A percentile compares a stretch with the other conserved stretches of the same genome.
Evolutionary conservation across 2,113 vertebrate species (phyloP).

Genomic region (Struthidea cinerea): DNA sequence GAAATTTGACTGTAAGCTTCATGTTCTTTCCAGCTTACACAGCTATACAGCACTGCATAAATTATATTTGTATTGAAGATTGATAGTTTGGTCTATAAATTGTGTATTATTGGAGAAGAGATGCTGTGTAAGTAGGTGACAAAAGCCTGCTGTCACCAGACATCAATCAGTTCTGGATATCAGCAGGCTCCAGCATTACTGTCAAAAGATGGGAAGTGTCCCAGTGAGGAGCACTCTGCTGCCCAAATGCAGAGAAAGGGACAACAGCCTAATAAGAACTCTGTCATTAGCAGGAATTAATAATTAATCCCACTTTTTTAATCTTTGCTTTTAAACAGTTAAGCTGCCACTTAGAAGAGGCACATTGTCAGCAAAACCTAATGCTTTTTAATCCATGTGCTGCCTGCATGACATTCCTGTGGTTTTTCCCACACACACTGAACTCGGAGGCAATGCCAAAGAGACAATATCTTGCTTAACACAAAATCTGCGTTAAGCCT

Average conservation of each 20-base stretch:
- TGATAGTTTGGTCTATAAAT: background rate
- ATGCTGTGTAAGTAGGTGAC: background rate
- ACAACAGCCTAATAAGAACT: background rate
- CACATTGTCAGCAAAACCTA: conserved; percentile 26
- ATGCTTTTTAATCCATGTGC: conserved; percentile 11
- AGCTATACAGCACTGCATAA: background rate
- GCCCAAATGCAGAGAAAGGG: background rate
- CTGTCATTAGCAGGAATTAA: conserved; percentile 27
- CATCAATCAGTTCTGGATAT: background rate
- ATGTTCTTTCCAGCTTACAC: background rate
- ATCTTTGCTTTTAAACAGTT: conserved; percentile 26
- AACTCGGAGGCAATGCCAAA: background rate
- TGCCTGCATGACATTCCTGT: background rate
- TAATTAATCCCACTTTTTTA: conserved; percentile 38
- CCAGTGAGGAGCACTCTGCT: background rate
- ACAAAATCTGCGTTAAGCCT: background rate
- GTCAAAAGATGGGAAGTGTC: background rate
- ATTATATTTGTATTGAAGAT: background rate
- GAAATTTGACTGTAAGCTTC: background rate
- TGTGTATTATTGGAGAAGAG: background rate
- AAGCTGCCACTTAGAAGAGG: conserved; percentile 24
- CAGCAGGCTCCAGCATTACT: background rate
- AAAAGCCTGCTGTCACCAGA: background rate
- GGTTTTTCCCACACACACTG: background rate
- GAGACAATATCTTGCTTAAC: background rate